Percentiles rank a stretch among this genome's conserved stretches.
Evolutionary conservation across 2,888 invertebrate species (phyloP).

Genomic region (Steinernema scapterisci): DNA sequence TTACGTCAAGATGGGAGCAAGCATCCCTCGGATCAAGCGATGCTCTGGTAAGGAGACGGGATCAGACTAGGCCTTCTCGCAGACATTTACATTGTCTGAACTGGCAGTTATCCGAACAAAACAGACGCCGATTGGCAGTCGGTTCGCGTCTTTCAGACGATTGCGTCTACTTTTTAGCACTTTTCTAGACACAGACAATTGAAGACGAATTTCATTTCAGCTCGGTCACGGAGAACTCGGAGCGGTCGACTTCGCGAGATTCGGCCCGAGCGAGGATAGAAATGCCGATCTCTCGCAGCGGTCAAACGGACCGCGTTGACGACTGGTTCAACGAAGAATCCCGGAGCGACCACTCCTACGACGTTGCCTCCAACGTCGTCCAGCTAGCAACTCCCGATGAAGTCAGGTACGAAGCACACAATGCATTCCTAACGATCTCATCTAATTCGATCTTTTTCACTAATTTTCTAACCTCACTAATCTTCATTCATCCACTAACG

Average conservation of each 20-base stretch:
- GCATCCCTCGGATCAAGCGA: background rate
- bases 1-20: background rate
- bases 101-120: too few relatives aligned
- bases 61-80: too few relatives aligned
- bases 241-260: constrained; percentile 38
- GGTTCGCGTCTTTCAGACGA: too few relatives aligned
- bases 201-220: background rate
- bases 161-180: too few relatives aligned
- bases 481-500: constrained; percentile 33
- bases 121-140: too few relatives aligned
- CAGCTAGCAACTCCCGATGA: constrained; percentile 61
- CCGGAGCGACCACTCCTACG: constrained; percentile 42
- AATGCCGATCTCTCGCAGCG: constrained; percentile 29
- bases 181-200: too few relatives aligned
- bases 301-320: constrained; percentile 43
- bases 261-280: background rate
- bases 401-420: constrained; percentile 46
- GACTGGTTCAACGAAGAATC: constrained; percentile 43
- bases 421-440: background rate
- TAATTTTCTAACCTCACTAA: background rate
- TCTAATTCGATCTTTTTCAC: background rate
- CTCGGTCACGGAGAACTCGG: constrained; percentile 33
- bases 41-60: background rate
- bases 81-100: too few relatives aligned
- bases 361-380: constrained; percentile 47